These are phyloP conservation scores for Ptiloglossa arizonensis DNA, from an alignment of 1,140 invertebrate species.

Conservation along the genomic window DNA sequence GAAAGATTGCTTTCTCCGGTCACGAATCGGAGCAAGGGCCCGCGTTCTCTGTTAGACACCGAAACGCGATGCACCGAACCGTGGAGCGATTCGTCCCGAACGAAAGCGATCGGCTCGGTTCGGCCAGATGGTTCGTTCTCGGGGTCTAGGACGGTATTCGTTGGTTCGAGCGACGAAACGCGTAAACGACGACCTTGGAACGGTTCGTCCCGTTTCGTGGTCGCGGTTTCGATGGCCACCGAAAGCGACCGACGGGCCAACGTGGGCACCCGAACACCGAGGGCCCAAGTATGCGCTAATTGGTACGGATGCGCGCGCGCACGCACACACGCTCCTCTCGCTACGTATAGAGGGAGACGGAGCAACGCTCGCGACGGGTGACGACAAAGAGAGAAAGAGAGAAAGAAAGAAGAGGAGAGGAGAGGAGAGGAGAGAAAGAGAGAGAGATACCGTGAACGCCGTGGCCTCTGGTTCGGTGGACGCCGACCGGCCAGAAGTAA, in stretches of 20 bases:
- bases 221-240: constrained; percentile 29
- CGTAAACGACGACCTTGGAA: constrained; percentile 31
- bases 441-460: constrained; percentile 50
- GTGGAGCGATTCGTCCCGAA: too few species aligned
- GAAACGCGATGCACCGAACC: too few species aligned
- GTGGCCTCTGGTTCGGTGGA: constrained; percentile 30
- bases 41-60: too few species aligned
- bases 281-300: constrained; percentile 77
- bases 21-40: too few species aligned
- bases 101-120: too few species aligned
- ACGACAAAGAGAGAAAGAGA: constrained; percentile 23
- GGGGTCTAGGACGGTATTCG: constrained; percentile 1
- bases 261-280: constrained; percentile 62
- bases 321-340: constrained; percentile 8
- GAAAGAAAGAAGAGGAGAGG: constrained; percentile 16
- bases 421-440: constrained; percentile 12
- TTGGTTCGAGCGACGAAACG: neutral
- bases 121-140: neutral
- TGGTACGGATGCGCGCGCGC: constrained; percentile 67
- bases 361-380: constrained; percentile 16
- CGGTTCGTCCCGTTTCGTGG: constrained; percentile 35
- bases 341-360: constrained; percentile 19
- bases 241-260: constrained; percentile 31
- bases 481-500: constrained; percentile 71
- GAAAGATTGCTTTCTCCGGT: too few species aligned